These are phyloP conservation scores for Carollia perspicillata DNA, from an alignment of 2,113 vertebrate genomes.

Conservation along the genomic window DNA sequence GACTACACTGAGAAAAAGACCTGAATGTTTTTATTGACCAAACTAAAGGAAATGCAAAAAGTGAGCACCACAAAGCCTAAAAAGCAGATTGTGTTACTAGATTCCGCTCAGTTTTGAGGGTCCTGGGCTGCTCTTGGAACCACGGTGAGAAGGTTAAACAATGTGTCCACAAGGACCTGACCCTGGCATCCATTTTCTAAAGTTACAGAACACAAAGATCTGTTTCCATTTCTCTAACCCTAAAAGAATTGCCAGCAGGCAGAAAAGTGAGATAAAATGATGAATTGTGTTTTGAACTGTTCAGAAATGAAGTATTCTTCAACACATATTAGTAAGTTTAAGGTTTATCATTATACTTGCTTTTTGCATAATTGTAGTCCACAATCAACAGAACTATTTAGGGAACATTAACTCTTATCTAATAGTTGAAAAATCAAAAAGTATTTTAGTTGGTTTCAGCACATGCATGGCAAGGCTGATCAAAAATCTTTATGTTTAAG, in stretches of 20 bases:
- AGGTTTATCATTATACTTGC: not conserved
- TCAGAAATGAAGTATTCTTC: not conserved
- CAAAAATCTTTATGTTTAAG: not conserved
- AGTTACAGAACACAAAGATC: not conserved
- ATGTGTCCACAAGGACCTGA: not conserved
- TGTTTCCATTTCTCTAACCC: not conserved
- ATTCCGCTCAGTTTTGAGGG: not conserved
- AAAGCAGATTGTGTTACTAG: not conserved
- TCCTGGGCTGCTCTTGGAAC: not conserved
- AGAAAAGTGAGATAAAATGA: not conserved
- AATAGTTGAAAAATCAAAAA: not conserved
- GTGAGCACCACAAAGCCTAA: not conserved
- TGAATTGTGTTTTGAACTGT: not conserved
- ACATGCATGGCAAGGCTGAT: not conserved
- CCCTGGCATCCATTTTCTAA: not conserved
- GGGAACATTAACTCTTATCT: not conserved
- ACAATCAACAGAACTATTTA: not conserved
- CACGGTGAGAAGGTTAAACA: not conserved
- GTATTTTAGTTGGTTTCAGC: not conserved
- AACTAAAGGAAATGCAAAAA: constrained; percentile 15
- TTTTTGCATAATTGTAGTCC: not conserved
- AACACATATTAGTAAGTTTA: not conserved
- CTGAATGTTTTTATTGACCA: not conserved
- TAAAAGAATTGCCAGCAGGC: not conserved
- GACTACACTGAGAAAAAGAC: not conserved